Evolutionary conservation across 2,797 vertebrate genomes (phyloP).

Genomic region (Chlorospingus semifuscus): DNA sequence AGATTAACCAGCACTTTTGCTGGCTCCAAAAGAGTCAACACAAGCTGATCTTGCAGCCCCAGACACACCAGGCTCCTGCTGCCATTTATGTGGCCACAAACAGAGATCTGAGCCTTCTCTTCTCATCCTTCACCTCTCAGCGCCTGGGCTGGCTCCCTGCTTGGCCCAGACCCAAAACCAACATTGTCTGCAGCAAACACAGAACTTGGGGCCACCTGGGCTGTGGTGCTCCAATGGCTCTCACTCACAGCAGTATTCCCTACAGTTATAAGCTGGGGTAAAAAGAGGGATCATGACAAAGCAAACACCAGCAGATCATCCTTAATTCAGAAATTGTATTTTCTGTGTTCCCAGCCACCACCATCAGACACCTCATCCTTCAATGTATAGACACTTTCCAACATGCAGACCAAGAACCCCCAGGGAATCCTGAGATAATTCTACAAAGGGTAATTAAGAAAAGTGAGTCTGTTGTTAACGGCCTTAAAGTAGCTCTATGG

Average conservation of each 20-base stretch:
- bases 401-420: neutral
- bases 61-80: neutral
- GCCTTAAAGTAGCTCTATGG: conserved; percentile 28
- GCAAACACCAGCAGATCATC: neutral
- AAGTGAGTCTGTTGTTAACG: conserved; percentile 4
- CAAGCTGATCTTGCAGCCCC: neutral
- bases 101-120: neutral
- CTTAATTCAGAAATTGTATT: neutral
- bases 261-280: neutral
- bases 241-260: neutral
- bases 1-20: neutral
- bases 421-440: conserved; percentile 11
- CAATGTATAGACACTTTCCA: neutral
- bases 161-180: neutral
- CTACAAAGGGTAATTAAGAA: conserved; percentile 53
- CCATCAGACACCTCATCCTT: neutral
- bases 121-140: neutral
- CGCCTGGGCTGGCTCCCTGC: neutral
- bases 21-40: neutral
- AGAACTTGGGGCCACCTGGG: neutral
- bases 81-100: neutral
- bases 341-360: neutral
- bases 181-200: neutral
- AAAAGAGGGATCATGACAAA: neutral
- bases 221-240: neutral